phyloP scores from a whole-genome alignment of 2,888 invertebrate species.

The Parascotia fuliginaria region DNA sequence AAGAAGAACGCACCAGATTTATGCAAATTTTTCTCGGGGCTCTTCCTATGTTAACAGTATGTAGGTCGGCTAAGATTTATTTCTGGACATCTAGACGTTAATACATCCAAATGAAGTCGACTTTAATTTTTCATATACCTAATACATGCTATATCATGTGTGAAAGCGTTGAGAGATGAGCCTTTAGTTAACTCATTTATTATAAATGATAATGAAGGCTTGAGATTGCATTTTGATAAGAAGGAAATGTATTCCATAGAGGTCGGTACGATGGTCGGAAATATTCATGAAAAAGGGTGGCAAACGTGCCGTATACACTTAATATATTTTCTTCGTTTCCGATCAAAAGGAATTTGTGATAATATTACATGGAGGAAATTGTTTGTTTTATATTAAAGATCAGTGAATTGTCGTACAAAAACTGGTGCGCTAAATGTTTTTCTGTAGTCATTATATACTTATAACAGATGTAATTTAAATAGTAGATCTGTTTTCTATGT shows the following conservation, averaged over 20 bases:
- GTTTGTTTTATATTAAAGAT: not conserved
- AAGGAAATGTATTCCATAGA: not conserved
- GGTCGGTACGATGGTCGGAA: not conserved
- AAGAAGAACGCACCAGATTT: too few relatives aligned
- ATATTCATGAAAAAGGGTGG: constrained; percentile 10
- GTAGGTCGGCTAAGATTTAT: too few relatives aligned
- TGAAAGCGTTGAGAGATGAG: not conserved
- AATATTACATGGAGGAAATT: not conserved
- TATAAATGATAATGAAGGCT: constrained; percentile 25
- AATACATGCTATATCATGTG: not conserved
- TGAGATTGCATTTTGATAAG: constrained; percentile 21
- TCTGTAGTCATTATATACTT: too few relatives aligned
- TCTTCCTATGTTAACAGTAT: too few relatives aligned
- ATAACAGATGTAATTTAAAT: too few relatives aligned
- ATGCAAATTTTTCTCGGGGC: too few relatives aligned
- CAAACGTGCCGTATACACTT: not conserved
- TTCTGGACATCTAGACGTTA: too few relatives aligned
- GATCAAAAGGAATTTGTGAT: constrained; percentile 4
- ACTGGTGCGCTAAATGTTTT: too few relatives aligned
- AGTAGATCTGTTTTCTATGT: too few relatives aligned
- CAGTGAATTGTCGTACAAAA: not conserved
- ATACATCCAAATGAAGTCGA: too few relatives aligned
- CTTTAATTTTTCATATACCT: not conserved
- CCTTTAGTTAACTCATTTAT: constrained; percentile 10
- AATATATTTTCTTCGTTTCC: constrained; percentile 4